Conservation (phyloP, 2,888 invertebrate genomes). For the Temnothorax ravouxi region DNA sequence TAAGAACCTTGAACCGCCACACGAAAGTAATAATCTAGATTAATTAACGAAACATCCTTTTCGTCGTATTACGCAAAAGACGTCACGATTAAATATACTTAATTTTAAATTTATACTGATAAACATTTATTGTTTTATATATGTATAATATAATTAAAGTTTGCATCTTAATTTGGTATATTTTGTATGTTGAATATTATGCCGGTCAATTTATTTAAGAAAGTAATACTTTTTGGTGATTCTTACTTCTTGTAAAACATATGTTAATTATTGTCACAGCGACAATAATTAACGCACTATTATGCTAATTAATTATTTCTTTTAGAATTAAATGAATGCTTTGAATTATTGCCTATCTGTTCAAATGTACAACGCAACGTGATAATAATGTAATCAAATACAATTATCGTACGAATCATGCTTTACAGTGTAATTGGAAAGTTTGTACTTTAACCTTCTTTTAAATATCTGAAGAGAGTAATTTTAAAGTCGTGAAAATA, state of each 20-base stretch:
- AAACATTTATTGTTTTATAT: neutral
- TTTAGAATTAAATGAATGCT: neutral
- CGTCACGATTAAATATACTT: neutral
- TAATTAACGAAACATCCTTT: neutral
- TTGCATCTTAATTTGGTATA: neutral
- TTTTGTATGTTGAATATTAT: neutral
- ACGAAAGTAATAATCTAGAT: constrained; percentile 12
- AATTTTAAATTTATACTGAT: neutral
- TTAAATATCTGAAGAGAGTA: neutral
- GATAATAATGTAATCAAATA: constrained; percentile 15
- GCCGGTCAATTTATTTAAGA: neutral
- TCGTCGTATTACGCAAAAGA: neutral
- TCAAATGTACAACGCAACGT: constrained; percentile 1
- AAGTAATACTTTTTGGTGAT: neutral
- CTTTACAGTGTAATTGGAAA: neutral
- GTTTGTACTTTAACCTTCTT: neutral
- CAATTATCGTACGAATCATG: neutral
- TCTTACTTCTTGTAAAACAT: neutral
- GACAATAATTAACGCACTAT: neutral
- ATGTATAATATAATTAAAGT: neutral
- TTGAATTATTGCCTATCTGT: neutral
- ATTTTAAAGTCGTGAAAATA: neutral
- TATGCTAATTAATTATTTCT: constrained; percentile 22
- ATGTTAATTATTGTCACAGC: neutral
- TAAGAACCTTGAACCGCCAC: neutral